phyloP scores from a whole-genome alignment of 2,797 vertebrate genomes.

The Masticophis lateralis region DNA sequence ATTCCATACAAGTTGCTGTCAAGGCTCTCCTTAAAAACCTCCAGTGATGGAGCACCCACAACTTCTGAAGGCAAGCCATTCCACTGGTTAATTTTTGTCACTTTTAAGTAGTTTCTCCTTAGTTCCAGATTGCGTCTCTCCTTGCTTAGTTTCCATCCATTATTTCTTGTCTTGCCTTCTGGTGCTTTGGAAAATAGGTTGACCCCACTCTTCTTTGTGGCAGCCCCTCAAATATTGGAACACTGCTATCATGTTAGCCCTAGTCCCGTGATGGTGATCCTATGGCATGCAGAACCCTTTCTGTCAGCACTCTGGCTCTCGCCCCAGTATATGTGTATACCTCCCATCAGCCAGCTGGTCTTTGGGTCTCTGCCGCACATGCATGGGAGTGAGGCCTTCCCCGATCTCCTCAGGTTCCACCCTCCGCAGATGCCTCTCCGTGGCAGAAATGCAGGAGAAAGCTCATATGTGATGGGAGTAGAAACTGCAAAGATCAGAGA shows the following conservation, averaged over 20 bases:
- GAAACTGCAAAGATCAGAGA: no score
- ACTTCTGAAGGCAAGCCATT: background rate
- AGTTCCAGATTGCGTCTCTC: background rate
- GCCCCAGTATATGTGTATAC: no score
- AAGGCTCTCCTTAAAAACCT: background rate
- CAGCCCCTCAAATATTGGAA: background rate
- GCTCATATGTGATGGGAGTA: no score
- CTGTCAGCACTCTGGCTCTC: no score
- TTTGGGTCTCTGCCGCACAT: no score
- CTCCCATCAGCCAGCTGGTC: no score
- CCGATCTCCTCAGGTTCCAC: no score
- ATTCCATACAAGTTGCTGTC: background rate
- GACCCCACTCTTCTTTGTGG: background rate
- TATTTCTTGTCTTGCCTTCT: background rate
- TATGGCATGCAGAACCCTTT: no score
- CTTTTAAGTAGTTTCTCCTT: background rate
- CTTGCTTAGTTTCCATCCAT: background rate
- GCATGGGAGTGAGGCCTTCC: no score
- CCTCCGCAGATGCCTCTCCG: no score
- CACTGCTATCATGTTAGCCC: background rate
- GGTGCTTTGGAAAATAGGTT: background rate
- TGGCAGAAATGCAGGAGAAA: no score
- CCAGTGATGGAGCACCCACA: background rate
- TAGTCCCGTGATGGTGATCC: no score
- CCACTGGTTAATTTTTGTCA: background rate